Percentiles rank a stretch among this genome's conserved stretches.
phyloP scores from a whole-genome alignment of 2,113 vertebrate genomes.

The Acanthochromis polyacanthus region DNA sequence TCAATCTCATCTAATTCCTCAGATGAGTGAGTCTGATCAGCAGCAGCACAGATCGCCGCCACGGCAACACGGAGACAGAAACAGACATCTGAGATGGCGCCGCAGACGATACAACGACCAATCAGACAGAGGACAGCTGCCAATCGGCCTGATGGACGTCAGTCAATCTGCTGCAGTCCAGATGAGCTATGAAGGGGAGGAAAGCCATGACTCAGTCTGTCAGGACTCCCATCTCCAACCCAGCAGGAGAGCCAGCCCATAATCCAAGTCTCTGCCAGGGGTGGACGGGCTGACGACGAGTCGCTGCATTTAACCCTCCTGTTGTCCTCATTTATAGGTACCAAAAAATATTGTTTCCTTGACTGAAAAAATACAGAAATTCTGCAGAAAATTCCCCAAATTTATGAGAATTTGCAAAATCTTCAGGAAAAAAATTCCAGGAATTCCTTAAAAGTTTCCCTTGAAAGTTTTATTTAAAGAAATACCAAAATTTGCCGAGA shows the following conservation, averaged over 20 bases:
- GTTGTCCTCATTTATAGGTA: no score
- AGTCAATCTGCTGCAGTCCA: slow-evolving; percentile 67
- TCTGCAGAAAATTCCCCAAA: no score
- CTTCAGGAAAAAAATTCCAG: no score
- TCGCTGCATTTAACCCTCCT: slow-evolving; percentile 26
- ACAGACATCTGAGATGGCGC: slow-evolving; percentile 33
- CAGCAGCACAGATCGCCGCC: neutral
- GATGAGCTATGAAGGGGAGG: slow-evolving; percentile 42
- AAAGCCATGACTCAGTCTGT: slow-evolving; percentile 54
- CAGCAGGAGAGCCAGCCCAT: slow-evolving; percentile 65
- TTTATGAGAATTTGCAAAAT: no score
- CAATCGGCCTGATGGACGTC: slow-evolving; percentile 48
- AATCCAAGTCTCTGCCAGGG: slow-evolving; percentile 72
- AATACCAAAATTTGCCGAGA: no score
- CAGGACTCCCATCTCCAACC: slow-evolving; percentile 63
- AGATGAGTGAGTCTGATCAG: slow-evolving; percentile 38
- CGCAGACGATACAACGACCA: slow-evolving; percentile 48
- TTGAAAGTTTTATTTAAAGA: no score
- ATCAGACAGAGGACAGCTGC: slow-evolving; percentile 57
- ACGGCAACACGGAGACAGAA: neutral
- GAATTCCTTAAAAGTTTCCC: no score
- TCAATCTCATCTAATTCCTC: slow-evolving; percentile 31
- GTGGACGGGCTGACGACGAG: slow-evolving; percentile 54
- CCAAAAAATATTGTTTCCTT: no score
- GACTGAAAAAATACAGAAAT: no score